Evolutionary conservation across 2,888 invertebrate genomes (phyloP), one percentile per base, ranked within the genome.

Genomic region (Opisthograptis luteolata): DNA sequence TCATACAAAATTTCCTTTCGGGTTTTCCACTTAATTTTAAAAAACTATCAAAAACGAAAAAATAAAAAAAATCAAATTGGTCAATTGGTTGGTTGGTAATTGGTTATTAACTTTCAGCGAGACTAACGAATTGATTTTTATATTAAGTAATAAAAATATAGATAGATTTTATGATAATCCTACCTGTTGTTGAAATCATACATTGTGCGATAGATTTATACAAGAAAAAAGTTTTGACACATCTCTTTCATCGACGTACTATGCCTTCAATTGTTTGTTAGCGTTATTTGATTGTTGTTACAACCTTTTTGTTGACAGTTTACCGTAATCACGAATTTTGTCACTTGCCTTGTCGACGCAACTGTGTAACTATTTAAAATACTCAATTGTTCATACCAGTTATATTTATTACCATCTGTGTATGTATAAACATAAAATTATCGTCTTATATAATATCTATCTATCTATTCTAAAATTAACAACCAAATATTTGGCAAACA

Each of bases 401-500:
- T 24, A 25, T 44, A 30, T 39, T 34, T 34, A 44, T 27, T 24
- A 30, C 43, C 36, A 37, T 44, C 35, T 42, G 42, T 49, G 47
- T 57, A 53, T 52, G 42, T 51, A 47, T 28, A 22, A 39, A 49
- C 42, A 37, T 46, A 47, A 36, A n/a, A n/a, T n/a, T n/a, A n/a
- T n/a, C n/a, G n/a, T n/a, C n/a, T 41, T 43, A 46, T 47, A 43
- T 51, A 45, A 39, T 50, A 22, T 32, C 10, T 25, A n/a, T n/a
- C n/a, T 32, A 36, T 46, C 10, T 45, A 44, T 39, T 36, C 31
- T 27, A 41, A 52, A 74, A 73, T 71, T 67, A 67, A 67, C 70
- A 73, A 77, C 78, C 73, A 77, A 81, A 81, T 76, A 79, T 72
- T 75, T 76, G 58, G 70, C 60, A 37, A 44, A 49, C 67, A 65